phyloP scores from a whole-genome alignment of 1,140 invertebrate species.

The Plectrocnemia conspersa region DNA sequence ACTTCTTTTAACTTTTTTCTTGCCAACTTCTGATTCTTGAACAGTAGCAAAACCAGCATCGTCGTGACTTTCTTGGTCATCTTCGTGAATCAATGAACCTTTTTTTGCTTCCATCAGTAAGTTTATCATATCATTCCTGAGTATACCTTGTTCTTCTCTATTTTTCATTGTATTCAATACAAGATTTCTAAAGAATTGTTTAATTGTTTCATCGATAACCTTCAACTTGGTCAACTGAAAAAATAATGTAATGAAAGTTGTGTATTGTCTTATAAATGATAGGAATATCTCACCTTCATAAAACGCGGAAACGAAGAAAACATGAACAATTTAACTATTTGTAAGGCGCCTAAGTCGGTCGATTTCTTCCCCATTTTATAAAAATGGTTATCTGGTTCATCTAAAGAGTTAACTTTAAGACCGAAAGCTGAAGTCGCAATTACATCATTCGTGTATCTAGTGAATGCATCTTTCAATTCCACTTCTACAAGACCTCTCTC shows the following conservation, averaged over 20 bases:
- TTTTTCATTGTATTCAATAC: constrained; percentile 36
- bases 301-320: constrained; percentile 27
- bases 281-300: constrained; percentile 10
- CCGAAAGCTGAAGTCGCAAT: constrained; percentile 37
- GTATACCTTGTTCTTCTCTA: constrained; percentile 40
- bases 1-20: constrained; percentile 27
- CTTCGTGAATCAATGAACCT: constrained; percentile 37
- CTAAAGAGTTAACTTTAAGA: constrained; percentile 27
- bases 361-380: constrained; percentile 34
- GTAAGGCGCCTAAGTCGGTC: not conserved
- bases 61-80: not conserved
- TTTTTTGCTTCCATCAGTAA: constrained; percentile 45
- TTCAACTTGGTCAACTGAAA: constrained; percentile 21
- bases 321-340: not conserved
- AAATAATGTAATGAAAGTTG: constrained; percentile 15
- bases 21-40: constrained; percentile 36
- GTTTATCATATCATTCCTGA: constrained; percentile 48
- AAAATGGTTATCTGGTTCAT: constrained; percentile 39
- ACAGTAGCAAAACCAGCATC: constrained; percentile 40
- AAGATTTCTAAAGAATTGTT: constrained; percentile 36
- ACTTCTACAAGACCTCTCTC: constrained; percentile 16
- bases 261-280: not conserved
- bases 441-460: constrained; percentile 34
- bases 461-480: constrained; percentile 33
- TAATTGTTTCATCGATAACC: constrained; percentile 33